phyloP scores from a whole-genome alignment of 2,888 invertebrate species.

The Conchocele bisecta region DNA sequence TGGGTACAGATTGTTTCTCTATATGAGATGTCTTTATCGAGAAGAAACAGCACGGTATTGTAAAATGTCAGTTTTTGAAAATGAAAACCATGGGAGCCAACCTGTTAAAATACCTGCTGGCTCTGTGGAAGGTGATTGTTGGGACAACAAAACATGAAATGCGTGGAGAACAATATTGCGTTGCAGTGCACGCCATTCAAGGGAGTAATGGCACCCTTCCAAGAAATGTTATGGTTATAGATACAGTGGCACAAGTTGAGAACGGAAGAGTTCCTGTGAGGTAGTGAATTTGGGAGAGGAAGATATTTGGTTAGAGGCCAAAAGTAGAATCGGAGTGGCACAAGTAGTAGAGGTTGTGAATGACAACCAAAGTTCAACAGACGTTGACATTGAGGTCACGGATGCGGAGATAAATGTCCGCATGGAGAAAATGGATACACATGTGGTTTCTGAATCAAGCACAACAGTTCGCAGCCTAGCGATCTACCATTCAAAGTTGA shows the following conservation, averaged over 20 bases:
- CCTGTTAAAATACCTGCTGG: constrained; percentile 2
- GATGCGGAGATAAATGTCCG: constrained; percentile 11
- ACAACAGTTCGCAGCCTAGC: too few relatives aligned
- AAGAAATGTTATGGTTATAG: constrained; percentile 4
- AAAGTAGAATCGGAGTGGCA: constrained; percentile 5
- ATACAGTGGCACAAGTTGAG: constrained; percentile 2
- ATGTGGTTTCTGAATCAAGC: neutral
- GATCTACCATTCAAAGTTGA: constrained; percentile 15
- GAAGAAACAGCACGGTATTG: neutral
- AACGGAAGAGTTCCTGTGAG: constrained; percentile 2
- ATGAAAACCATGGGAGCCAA: too few relatives aligned
- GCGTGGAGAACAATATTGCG: neutral
- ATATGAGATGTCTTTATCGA: constrained; percentile 6
- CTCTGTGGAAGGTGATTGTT: constrained; percentile 1
- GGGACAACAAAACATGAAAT: neutral
- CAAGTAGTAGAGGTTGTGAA: neutral
- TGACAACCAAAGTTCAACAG: neutral
- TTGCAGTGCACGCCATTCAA: constrained; percentile 10
- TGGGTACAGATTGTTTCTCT: neutral
- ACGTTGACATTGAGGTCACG: neutral
- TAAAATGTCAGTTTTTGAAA: constrained; percentile 7
- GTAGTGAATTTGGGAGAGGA: constrained; percentile 9
- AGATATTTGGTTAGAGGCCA: constrained; percentile 14
- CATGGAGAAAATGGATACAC: neutral
- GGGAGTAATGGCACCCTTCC: neutral